phyloP scores from a whole-genome alignment of 2,888 invertebrate genomes.

The Tiliacea citrago region DNA sequence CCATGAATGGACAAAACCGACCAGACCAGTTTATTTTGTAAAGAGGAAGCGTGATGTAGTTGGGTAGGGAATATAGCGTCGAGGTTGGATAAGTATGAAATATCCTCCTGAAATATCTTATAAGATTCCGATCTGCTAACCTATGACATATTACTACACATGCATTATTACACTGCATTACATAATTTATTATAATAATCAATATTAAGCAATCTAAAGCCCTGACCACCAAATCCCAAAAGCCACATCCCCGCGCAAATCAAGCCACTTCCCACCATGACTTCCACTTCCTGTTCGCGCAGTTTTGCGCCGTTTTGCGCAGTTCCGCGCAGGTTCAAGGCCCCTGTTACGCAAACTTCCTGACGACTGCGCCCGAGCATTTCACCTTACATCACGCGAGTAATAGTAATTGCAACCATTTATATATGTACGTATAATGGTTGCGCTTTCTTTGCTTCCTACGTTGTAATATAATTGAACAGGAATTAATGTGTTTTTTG shows the following conservation, averaged over 20 bases:
- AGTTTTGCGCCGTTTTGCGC: conserved; percentile 34
- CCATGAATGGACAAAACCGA: not conserved
- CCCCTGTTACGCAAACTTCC: conserved; percentile 72
- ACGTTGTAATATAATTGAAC: conserved; percentile 58
- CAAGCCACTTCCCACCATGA: conserved; percentile 13
- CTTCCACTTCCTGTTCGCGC: conserved; percentile 43
- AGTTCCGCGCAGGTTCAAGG: conserved; percentile 73
- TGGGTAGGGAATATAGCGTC: not conserved
- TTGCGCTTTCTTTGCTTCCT: conserved; percentile 63
- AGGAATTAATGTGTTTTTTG: conserved; percentile 48
- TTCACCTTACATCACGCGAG: conserved; percentile 72
- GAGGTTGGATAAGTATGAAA: not conserved
- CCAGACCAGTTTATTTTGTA: not conserved
- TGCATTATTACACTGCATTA: too few relatives aligned
- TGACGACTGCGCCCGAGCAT: conserved; percentile 68
- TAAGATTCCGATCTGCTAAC: too few relatives aligned
- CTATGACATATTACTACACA: too few relatives aligned
- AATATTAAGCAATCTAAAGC: conserved; percentile 7
- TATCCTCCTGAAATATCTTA: too few relatives aligned
- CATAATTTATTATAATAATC: not conserved
- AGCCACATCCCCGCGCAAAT: not conserved
- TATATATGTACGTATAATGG: conserved; percentile 60
- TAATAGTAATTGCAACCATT: conserved; percentile 65
- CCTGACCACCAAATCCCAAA: conserved; percentile 50
- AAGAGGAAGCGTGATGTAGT: not conserved